Conservation (phyloP, 2,113 vertebrate species). For the Corapipo altera region DNA sequence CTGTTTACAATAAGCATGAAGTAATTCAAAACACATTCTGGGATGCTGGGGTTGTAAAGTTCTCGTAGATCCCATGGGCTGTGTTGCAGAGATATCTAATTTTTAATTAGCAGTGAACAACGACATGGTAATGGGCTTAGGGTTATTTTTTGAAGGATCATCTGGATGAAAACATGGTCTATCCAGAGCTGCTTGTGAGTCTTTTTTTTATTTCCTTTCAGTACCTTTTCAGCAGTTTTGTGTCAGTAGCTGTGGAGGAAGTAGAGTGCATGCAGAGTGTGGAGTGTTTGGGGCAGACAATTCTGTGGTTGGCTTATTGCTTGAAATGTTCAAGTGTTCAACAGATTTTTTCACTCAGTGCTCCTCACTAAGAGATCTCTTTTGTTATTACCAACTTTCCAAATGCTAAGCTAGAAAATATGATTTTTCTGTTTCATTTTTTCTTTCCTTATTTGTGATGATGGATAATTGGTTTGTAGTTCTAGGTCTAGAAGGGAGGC, state of each 20-base stretch:
- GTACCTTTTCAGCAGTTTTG: neutral
- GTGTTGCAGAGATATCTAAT: neutral
- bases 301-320: neutral
- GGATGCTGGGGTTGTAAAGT: neutral
- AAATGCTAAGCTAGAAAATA: neutral
- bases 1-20: neutral
- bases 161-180: neutral
- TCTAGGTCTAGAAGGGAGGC: neutral
- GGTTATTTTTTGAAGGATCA: neutral
- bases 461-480: neutral
- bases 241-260: neutral
- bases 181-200: neutral
- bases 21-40: neutral
- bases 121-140: neutral
- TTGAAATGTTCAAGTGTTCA: neutral
- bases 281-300: neutral
- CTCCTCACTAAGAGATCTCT: neutral
- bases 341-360: neutral
- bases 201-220: neutral
- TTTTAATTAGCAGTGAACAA: neutral
- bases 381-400: neutral
- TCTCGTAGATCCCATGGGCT: neutral
- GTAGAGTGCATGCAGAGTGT: rapidly evolving
- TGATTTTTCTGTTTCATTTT: neutral
- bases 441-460: neutral